phyloP scores from a whole-genome alignment of 2,888 invertebrate species.

The Zygogramma bicolorata region DNA sequence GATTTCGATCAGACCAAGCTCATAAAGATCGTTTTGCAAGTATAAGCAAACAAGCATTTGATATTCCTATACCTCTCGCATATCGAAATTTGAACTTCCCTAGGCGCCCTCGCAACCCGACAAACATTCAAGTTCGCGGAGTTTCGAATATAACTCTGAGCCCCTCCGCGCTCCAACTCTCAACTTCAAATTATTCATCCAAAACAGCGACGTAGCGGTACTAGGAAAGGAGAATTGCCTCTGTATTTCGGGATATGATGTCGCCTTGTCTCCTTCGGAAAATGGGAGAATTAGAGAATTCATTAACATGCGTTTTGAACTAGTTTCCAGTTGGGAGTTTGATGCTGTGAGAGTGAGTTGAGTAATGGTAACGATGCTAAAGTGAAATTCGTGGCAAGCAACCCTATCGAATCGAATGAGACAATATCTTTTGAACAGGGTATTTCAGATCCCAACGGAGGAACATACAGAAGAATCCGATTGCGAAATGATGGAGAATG shows the following conservation, averaged over 20 bases:
- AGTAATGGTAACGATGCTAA: neutral
- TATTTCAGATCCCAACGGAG: too few species aligned
- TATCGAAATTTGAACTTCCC: neutral
- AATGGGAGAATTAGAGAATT: conserved; percentile 27
- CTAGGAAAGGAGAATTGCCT: neutral
- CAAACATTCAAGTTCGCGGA: neutral
- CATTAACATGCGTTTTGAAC: conserved; percentile 32
- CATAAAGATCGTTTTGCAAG: neutral
- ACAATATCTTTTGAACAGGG: too few species aligned
- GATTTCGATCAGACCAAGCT: neutral
- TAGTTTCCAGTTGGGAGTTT: conserved; percentile 21
- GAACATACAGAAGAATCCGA: too few species aligned
- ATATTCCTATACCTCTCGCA: neutral
- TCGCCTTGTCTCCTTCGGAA: conserved; percentile 14
- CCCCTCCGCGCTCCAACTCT: neutral
- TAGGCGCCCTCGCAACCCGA: neutral
- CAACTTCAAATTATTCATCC: neutral
- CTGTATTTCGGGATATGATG: neutral
- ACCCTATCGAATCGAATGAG: neutral
- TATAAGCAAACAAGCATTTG: neutral
- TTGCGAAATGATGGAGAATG: too few species aligned
- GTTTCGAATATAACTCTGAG: neutral
- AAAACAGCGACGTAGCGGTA: neutral
- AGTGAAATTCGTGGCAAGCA: neutral
- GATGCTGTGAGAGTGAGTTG: neutral